phyloP scores from a whole-genome alignment of 2,888 invertebrate genomes.

The Agonum fuliginosum region DNA sequence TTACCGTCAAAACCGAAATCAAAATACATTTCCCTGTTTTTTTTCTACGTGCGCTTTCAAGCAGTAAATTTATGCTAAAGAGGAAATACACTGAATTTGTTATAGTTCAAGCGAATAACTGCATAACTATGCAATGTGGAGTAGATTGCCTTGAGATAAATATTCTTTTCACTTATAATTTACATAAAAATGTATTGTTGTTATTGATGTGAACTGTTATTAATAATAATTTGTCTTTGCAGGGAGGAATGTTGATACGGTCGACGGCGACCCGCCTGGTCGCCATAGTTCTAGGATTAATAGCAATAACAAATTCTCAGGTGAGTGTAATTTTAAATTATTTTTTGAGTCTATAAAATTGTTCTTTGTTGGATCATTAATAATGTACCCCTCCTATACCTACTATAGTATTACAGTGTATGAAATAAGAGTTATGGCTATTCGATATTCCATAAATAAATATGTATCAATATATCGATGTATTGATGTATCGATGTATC shows the following conservation, averaged over 20 bases:
- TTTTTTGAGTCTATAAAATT: background rate
- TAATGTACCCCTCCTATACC: too few species aligned
- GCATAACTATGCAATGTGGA: too few species aligned
- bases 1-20: too few species aligned
- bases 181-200: background rate
- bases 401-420: too few species aligned
- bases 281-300: constrained; percentile 78
- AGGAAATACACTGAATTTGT: background rate
- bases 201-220: constrained; percentile 31
- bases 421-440: too few species aligned
- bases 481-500: too few species aligned
- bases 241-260: constrained; percentile 85
- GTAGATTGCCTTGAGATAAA: background rate
- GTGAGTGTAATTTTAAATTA: constrained; percentile 71
- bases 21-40: background rate
- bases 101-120: background rate
- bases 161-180: constrained; percentile 25
- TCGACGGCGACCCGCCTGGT: constrained; percentile 82
- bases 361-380: background rate
- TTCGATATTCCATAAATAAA: too few species aligned
- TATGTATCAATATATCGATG: too few species aligned
- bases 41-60: background rate
- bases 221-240: constrained; percentile 71
- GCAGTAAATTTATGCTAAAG: background rate
- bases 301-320: constrained; percentile 77